phyloP scores from a whole-genome alignment of 2,888 invertebrate species.

The Spisula solida region DNA sequence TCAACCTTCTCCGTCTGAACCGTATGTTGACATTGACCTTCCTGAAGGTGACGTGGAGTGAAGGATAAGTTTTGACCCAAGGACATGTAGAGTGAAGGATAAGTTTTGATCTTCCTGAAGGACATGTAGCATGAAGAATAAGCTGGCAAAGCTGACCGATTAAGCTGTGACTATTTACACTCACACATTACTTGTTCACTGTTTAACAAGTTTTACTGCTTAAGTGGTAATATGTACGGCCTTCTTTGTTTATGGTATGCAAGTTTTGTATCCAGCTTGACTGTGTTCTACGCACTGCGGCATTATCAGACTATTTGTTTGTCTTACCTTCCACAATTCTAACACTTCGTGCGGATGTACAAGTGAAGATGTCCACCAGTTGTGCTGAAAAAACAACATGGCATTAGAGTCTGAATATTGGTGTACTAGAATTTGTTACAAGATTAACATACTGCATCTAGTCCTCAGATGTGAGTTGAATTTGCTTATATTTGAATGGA shows the following conservation, averaged over 20 bases:
- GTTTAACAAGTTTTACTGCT: background rate
- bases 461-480: background rate
- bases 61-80: constrained; percentile 73
- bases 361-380: background rate
- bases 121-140: constrained; percentile 70
- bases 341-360: background rate
- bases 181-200: background rate
- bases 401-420: background rate
- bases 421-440: background rate
- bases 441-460: background rate
- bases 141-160: background rate
- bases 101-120: constrained; percentile 80
- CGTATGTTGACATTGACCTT: constrained; percentile 84
- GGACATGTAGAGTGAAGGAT: constrained; percentile 73
- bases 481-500: background rate
- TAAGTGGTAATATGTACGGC: background rate
- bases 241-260: constrained; percentile 9
- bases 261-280: background rate
- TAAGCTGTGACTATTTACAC: background rate
- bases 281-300: background rate
- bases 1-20: constrained; percentile 86
- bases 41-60: constrained; percentile 80
- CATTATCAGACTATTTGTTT: background rate
- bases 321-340: background rate
- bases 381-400: background rate